Conservation (phyloP, 2,797 vertebrate species). For the Columba guinea region DNA sequence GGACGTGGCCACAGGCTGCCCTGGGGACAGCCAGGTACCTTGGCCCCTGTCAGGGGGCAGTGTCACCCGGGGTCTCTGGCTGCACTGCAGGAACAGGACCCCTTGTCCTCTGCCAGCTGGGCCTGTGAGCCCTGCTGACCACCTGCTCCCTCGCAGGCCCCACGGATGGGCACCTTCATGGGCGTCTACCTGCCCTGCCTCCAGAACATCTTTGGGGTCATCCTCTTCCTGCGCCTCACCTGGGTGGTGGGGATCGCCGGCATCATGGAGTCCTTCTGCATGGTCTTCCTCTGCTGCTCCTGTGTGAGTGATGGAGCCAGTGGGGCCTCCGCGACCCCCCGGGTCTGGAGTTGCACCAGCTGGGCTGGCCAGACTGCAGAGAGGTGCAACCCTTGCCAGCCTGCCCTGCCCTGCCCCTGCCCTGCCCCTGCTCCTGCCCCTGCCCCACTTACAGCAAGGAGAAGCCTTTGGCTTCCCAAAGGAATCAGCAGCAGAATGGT, state of each 20-base stretch:
- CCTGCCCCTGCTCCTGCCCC: not conserved
- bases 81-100: fast-evolving
- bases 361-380: not conserved
- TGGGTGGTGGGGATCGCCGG: slow-evolving; percentile 97
- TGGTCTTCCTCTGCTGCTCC: slow-evolving; percentile 98
- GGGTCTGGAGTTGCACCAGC: not conserved
- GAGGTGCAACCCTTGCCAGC: too few relatives aligned
- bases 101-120: not conserved
- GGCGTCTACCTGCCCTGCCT: slow-evolving; percentile 97
- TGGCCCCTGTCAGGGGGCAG: fast-evolving
- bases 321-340: fast-evolving
- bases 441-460: not conserved
- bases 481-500: not conserved
- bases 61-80: not conserved
- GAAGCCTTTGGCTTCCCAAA: not conserved
- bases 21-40: too few relatives aligned
- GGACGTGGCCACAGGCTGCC: fast-evolving
- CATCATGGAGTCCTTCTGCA: slow-evolving; percentile 93
- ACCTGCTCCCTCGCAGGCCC: slow-evolving; percentile 79
- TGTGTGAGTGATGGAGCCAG: slow-evolving; percentile 82
- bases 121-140: not conserved
- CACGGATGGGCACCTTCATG: slow-evolving; percentile 97
- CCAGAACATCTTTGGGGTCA: slow-evolving; percentile 98
- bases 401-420: not conserved
- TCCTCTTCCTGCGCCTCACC: slow-evolving; percentile 96